A percentile compares a stretch with the other conserved stretches of the same genome.
Conservation (phyloP, 2,888 invertebrate genomes). For the Caprella mutica region DNA sequence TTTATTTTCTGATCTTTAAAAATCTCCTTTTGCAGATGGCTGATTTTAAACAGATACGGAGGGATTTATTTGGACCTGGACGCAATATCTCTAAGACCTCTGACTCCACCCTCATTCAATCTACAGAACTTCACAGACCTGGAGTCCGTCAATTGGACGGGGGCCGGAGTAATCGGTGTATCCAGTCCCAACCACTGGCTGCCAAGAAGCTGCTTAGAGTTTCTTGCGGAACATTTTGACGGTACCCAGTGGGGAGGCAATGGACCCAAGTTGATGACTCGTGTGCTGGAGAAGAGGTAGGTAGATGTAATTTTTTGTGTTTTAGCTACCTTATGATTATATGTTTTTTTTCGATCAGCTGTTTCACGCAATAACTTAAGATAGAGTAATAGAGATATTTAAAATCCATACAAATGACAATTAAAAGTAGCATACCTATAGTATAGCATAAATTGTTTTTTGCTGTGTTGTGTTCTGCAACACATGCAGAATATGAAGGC, state of each 20-base stretch:
- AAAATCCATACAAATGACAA: too few species aligned
- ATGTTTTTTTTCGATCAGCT: too few species aligned
- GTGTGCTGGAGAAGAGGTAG: constrained; percentile 13
- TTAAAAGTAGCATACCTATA: too few species aligned
- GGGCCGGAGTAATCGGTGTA: constrained; percentile 23
- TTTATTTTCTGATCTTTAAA: too few species aligned
- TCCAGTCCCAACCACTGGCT: constrained; percentile 9
- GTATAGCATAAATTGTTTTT: too few species aligned
- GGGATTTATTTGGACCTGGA: constrained; percentile 33
- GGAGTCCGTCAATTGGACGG: constrained; percentile 21
- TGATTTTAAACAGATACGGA: constrained; percentile 24
- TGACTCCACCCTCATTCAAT: background rate
- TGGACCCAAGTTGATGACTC: constrained; percentile 27
- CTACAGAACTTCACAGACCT: constrained; percentile 21
- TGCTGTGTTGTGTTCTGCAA: too few species aligned
- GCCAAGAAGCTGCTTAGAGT: constrained; percentile 1
- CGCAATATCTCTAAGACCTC: constrained; percentile 14
- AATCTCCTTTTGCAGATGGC: too few species aligned
- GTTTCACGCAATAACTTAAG: too few species aligned
- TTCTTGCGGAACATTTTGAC: constrained; percentile 19
- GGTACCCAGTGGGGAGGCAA: constrained; percentile 29
- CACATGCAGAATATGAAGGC: too few species aligned
- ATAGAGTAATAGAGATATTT: too few species aligned
- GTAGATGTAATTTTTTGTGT: too few species aligned
- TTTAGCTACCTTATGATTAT: too few species aligned